phyloP scores from a whole-genome alignment of 2,113 vertebrate species.

The Phoenicopterus ruber region DNA sequence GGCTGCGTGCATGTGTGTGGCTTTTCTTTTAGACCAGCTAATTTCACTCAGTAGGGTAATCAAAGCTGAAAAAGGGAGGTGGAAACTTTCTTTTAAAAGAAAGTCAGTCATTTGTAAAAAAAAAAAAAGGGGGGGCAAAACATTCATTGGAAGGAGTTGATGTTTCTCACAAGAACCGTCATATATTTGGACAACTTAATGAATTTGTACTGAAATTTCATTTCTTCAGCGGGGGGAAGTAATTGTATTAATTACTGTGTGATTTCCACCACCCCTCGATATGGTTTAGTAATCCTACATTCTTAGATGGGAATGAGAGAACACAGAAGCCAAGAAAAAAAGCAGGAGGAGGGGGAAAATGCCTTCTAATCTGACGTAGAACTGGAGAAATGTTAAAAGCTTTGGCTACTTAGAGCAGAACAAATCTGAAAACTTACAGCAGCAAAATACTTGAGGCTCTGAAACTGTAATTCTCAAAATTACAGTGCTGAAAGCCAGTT shows the following conservation, averaged over 20 bases:
- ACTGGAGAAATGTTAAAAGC: not conserved
- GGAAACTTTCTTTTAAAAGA: not conserved
- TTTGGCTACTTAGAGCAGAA: slow-evolving; percentile 11
- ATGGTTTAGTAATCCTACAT: not conserved
- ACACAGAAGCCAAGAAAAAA: not conserved
- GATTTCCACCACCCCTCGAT: not conserved
- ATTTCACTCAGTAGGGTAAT: not conserved
- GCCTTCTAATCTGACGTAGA: not conserved
- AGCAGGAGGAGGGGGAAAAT: not conserved
- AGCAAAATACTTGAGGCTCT: slow-evolving; percentile 41
- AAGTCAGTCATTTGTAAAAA: not conserved
- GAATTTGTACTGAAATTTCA: not conserved
- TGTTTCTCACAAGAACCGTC: not conserved
- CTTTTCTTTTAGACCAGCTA: not conserved
- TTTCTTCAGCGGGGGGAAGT: not conserved
- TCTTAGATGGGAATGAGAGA: not conserved
- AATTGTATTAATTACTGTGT: not conserved
- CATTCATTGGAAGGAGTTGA: not conserved
- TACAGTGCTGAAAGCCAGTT: slow-evolving; percentile 20
- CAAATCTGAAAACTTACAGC: slow-evolving; percentile 12
- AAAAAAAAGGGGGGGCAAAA: not conserved
- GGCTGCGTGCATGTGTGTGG: not conserved
- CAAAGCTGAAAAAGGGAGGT: not conserved
- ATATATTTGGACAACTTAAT: not conserved
- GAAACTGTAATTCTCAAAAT: slow-evolving; percentile 47